These are phyloP conservation scores for Sebastes steindachneri DNA, from an alignment of 2,797 vertebrate species.

Conservation along the genomic window DNA sequence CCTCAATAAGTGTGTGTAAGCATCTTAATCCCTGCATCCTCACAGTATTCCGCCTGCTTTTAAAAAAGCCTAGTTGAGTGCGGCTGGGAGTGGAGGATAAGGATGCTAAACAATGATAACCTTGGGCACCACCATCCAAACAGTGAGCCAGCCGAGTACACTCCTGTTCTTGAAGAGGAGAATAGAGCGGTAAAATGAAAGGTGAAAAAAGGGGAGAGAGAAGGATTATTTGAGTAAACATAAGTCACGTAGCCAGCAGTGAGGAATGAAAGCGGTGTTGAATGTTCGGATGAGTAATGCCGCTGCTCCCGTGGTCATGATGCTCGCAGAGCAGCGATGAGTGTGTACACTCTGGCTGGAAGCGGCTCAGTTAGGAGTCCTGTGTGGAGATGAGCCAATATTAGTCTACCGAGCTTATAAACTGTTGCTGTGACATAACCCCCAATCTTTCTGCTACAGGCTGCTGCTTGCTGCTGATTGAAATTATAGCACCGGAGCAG, in stretches of 20 bases:
- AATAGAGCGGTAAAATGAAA: constrained; percentile 12
- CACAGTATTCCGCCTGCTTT: not conserved
- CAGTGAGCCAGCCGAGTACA: constrained; percentile 14
- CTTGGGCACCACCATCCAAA: constrained; percentile 20
- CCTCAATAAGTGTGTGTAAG: constrained; percentile 34
- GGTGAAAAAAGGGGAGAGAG: constrained; percentile 1
- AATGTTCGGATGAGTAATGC: constrained; percentile 57
- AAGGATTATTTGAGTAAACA: constrained; percentile 53
- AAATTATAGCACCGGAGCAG: constrained; percentile 5
- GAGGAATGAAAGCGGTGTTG: constrained; percentile 24
- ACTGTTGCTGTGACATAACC: constrained; percentile 41
- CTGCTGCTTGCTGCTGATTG: constrained; percentile 8
- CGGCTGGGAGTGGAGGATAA: constrained; percentile 34
- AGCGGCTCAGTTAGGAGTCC: constrained; percentile 35
- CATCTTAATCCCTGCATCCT: constrained; percentile 41
- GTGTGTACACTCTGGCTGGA: constrained; percentile 5
- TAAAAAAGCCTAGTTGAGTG: constrained; percentile 22
- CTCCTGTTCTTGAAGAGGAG: constrained; percentile 27
- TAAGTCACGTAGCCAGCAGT: constrained; percentile 25
- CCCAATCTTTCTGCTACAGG: constrained; percentile 19
- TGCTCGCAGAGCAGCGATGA: constrained; percentile 23
- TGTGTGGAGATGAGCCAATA: constrained; percentile 42
- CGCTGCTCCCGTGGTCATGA: constrained; percentile 11
- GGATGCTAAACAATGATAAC: constrained; percentile 47
- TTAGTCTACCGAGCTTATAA: constrained; percentile 21